Percentiles rank a stretch among this genome's conserved stretches.
Conservation (phyloP, 2,888 invertebrate species). For the Xestia c-nigrum region DNA sequence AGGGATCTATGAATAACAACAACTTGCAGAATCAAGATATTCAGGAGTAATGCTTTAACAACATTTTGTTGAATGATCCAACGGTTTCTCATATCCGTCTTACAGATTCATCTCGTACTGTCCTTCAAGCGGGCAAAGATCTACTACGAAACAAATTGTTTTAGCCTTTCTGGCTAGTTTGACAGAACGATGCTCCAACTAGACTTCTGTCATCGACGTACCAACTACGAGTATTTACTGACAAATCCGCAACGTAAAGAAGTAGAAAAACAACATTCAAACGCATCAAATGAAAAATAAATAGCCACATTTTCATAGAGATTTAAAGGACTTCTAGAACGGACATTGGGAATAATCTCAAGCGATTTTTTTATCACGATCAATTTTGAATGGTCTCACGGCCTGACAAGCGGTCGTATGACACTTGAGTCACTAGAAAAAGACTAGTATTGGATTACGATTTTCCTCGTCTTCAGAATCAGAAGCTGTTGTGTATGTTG, state of each 20-base stretch:
- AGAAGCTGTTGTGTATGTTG: too few relatives aligned
- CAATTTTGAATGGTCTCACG: too few relatives aligned
- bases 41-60: background rate
- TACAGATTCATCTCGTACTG: background rate
- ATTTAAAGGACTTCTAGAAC: too few relatives aligned
- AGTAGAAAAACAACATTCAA: background rate
- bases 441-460: too few relatives aligned
- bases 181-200: background rate
- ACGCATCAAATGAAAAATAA: background rate
- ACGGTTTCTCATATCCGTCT: background rate
- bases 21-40: slow-evolving; percentile 5
- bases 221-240: background rate
- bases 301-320: too few relatives aligned
- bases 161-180: background rate
- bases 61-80: background rate
- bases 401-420: too few relatives aligned
- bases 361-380: too few relatives aligned
- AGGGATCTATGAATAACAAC: slow-evolving; percentile 3
- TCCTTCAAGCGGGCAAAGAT: background rate
- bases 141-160: background rate
- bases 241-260: background rate
- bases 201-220: background rate
- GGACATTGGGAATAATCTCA: too few relatives aligned
- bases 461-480: too few relatives aligned
- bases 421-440: too few relatives aligned